Base-by-base conservation (phyloP, 2,113 vertebrate species). In the Misgurnus mizolepis region DNA sequence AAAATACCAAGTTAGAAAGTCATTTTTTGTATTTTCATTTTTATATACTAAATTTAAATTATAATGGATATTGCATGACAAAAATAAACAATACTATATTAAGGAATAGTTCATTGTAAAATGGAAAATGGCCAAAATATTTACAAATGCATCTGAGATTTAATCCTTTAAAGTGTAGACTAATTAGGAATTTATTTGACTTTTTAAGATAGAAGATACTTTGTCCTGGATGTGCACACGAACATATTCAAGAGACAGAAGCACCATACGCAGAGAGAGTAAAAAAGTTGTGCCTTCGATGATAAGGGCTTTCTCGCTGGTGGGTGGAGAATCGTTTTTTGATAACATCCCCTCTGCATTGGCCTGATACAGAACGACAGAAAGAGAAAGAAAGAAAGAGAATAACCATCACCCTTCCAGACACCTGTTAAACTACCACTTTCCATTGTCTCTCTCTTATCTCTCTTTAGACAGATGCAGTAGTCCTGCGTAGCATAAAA, bases 261-360 rank as follows among this genome's bases (percentile, higher is more conserved):
- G 58, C 17, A 60, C 71, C 39, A 27, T 40, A 34, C 5, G 60
- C 70, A 50, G 76, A 68, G 6, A 78, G n/a, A 45, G 65, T 22
- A 66, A 41, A 18, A 77, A 84, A 85, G 86, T 88, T 83, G 86
- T 90, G 89, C 83, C 78, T 9, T 43, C 50, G 80, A 65, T 83
- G 93, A 94, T 93, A 93, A 94, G 90, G 86, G 88, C 82, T 89
- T 90, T 89, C 90, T 87, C 84, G 14, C 75, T 62, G 85, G 87
- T 88, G 91, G 92, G 91, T 91, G 91, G 92, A 89, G 89, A 85
- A 27, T 90, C 80, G 67, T 67, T 40, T 18, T 56, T 82, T 82
- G 92, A 92, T 93, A 94, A 89, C 80, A 15, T 64, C 76, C 76
- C 58, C 72, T 34, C 90, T 93, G 90, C 84, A 72, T 73, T 43